A percentile compares a stretch with the other conserved stretches of the same genome.
phyloP scores from a whole-genome alignment of 2,797 vertebrate genomes.

The Enteromius viviparus region DNA sequence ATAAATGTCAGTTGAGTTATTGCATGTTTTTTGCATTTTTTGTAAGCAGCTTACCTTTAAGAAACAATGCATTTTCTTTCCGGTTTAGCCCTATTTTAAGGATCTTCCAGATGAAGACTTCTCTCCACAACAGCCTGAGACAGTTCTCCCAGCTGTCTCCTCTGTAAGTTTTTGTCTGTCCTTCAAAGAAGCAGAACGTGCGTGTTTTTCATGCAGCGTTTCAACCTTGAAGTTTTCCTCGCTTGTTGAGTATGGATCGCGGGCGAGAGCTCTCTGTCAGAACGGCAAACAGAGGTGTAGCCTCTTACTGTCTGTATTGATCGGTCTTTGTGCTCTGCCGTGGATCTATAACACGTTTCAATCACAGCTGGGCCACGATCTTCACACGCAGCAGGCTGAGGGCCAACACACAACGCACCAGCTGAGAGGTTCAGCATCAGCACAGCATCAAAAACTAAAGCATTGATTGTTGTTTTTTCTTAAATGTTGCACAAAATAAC shows the following conservation, averaged over 20 bases:
- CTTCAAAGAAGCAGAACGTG: neutral
- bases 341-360: conserved; percentile 58
- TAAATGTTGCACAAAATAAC: conserved; percentile 17
- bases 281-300: conserved; percentile 38
- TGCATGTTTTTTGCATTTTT: neutral
- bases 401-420: conserved; percentile 15
- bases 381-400: conserved; percentile 47
- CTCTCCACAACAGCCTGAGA: neutral
- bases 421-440: conserved; percentile 21
- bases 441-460: conserved; percentile 18
- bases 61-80: neutral
- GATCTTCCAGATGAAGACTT: neutral
- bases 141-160: conserved; percentile 1
- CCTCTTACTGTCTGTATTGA: conserved; percentile 59
- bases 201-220: neutral
- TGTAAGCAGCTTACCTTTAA: neutral
- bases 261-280: conserved; percentile 36
- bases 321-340: conserved; percentile 36
- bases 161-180: conserved; percentile 28
- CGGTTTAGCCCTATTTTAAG: neutral
- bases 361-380: conserved; percentile 55
- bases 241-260: conserved; percentile 48
- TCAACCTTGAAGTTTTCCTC: conserved; percentile 49
- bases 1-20: neutral
- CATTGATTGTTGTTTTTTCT: conserved; percentile 39